Percentiles rank a stretch among this genome's conserved stretches.
Conservation (phyloP, 2,113 vertebrate species). For the Clarias batrachus region DNA sequence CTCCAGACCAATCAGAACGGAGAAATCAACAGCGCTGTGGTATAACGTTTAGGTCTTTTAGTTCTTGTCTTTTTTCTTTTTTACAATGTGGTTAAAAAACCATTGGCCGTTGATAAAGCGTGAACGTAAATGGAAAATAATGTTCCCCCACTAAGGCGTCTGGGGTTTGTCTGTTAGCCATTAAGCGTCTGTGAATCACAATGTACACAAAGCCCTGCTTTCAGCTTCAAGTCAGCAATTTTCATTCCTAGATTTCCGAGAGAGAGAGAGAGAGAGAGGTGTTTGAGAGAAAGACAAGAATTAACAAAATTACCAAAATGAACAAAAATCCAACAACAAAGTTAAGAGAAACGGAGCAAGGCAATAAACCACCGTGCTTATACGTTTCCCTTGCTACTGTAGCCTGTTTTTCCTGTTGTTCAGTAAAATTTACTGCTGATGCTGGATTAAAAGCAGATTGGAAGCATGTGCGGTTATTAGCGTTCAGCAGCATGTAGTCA, state of each 20-base stretch:
- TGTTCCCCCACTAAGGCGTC: background rate
- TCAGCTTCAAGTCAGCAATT: constrained; percentile 30
- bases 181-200: background rate
- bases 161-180: constrained; percentile 15
- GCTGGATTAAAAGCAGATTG: constrained; percentile 10
- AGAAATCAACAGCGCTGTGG: background rate
- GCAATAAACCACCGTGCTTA: background rate
- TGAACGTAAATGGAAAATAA: background rate
- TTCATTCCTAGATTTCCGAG: background rate
- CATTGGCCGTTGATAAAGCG: background rate
- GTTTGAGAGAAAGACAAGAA: background rate
- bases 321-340: background rate
- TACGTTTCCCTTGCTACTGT: background rate
- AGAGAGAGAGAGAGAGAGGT: too few species aligned
- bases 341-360: background rate
- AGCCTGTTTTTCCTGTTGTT: background rate
- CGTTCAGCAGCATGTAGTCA: background rate
- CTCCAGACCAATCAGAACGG: background rate
- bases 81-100: background rate
- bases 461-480: constrained; percentile 18
- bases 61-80: background rate
- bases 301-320: background rate
- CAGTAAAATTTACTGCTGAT: background rate
- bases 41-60: background rate
- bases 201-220: background rate